Conservation (phyloP, 2,113 vertebrate species). For the Bombycilla garrulus region DNA sequence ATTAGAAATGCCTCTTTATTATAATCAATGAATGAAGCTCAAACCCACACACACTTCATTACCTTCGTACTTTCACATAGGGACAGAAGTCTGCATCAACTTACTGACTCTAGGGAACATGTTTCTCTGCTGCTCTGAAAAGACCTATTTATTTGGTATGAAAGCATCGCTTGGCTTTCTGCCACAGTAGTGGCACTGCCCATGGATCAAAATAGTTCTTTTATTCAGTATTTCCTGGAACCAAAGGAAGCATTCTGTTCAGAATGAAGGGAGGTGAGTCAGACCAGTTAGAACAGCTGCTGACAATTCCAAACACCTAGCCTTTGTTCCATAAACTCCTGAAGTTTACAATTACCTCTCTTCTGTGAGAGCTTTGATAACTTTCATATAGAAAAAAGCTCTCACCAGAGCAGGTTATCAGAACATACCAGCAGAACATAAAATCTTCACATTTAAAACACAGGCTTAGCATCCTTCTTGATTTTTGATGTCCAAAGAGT, state of each 20-base stretch:
- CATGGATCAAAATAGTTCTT: conserved; percentile 21
- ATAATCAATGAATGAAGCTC: background rate
- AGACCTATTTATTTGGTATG: background rate
- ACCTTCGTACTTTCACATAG: background rate
- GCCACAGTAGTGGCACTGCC: background rate
- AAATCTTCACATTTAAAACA: background rate
- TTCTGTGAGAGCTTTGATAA: background rate
- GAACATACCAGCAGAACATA: background rate
- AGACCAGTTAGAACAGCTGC: background rate
- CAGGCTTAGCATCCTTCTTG: background rate
- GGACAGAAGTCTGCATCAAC: background rate
- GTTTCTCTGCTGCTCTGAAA: background rate
- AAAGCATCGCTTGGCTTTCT: conserved; percentile 15
- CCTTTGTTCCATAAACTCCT: background rate
- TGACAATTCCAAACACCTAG: background rate
- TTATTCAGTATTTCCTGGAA: conserved; percentile 52
- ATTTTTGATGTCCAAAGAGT: background rate
- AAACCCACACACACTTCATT: background rate
- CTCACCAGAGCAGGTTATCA: background rate
- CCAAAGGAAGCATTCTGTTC: background rate
- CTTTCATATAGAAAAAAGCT: background rate
- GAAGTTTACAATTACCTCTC: background rate
- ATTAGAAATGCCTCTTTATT: background rate
- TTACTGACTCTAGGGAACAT: background rate
- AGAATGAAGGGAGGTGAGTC: background rate